Evolutionary conservation across 2,113 vertebrate species (phyloP).

Genomic region (Charadrius vociferus): DNA sequence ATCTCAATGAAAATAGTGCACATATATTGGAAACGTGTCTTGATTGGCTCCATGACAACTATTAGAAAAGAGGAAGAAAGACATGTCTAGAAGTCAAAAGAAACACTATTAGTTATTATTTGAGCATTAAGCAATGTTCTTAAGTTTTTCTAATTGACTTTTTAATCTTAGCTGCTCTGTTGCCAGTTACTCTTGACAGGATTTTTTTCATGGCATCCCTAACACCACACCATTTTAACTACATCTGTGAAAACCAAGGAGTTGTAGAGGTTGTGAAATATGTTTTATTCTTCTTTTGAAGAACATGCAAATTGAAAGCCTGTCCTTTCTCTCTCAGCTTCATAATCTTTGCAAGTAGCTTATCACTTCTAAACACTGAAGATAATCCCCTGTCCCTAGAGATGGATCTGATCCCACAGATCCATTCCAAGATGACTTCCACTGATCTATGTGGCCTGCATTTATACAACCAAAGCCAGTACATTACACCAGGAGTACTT

Average conservation of each 20-base stretch:
- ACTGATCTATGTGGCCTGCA: rapidly evolving
- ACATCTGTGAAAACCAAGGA: not conserved
- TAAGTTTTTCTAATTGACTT: not conserved
- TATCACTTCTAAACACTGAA: not conserved
- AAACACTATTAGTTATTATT: not conserved
- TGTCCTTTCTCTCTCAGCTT: not conserved
- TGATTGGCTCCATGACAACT: not conserved
- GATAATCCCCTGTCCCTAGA: not conserved
- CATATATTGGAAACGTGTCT: not conserved
- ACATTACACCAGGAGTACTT: not conserved
- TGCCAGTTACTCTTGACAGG: not conserved
- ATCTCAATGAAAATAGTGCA: not conserved
- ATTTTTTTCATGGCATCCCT: not conserved
- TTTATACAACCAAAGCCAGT: not conserved
- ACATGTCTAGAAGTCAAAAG: not conserved
- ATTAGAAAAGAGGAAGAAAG: not conserved
- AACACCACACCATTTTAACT: not conserved
- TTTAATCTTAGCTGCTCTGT: not conserved
- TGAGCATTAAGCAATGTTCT: not conserved
- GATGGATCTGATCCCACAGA: not conserved
- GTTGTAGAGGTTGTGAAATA: not conserved
- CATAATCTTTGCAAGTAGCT: not conserved
- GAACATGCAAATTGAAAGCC: not conserved
- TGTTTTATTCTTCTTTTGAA: not conserved
- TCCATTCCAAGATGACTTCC: not conserved